Evolutionary conservation across 2,888 invertebrate species (phyloP).

Genomic region (Leptodirus hochenwartii): DNA sequence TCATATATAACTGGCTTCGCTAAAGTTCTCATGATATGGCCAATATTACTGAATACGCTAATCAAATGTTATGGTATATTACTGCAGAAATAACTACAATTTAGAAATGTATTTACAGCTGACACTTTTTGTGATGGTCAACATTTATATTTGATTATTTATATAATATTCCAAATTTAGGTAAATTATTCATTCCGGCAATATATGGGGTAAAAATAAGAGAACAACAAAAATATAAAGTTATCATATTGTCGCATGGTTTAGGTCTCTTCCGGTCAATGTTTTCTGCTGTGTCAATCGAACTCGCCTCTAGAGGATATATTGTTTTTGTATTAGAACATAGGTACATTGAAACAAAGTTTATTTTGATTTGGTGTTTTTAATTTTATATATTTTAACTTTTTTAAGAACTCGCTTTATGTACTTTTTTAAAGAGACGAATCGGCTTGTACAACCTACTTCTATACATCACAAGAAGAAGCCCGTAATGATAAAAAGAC

Average conservation of each 20-base stretch:
- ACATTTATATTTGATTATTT: background rate
- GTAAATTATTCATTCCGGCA: constrained; percentile 31
- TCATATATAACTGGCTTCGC: constrained; percentile 35
- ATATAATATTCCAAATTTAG: constrained; percentile 19
- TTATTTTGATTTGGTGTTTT: background rate
- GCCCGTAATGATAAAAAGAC: constrained; percentile 21
- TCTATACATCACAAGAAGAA: constrained; percentile 24
- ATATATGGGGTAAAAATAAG: constrained; percentile 30
- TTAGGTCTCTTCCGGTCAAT: constrained; percentile 39
- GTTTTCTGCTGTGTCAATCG: constrained; percentile 39
- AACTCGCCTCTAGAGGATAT: constrained; percentile 45
- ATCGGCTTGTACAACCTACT: constrained; percentile 29
- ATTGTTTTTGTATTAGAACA: constrained; percentile 47
- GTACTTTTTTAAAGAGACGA: constrained; percentile 20
- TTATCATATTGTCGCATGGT: constrained; percentile 46
- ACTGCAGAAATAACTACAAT: too few relatives aligned
- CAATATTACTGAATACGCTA: constrained; percentile 17
- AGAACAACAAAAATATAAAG: constrained; percentile 27
- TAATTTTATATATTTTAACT: background rate
- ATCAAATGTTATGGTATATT: too few relatives aligned
- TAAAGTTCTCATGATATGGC: constrained; percentile 24
- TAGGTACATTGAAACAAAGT: constrained; percentile 24
- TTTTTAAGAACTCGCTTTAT: too few relatives aligned
- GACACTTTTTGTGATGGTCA: too few relatives aligned
- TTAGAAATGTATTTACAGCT: too few relatives aligned